Conservation (phyloP, 2,888 invertebrate species). For the Cosmia pyralina region DNA sequence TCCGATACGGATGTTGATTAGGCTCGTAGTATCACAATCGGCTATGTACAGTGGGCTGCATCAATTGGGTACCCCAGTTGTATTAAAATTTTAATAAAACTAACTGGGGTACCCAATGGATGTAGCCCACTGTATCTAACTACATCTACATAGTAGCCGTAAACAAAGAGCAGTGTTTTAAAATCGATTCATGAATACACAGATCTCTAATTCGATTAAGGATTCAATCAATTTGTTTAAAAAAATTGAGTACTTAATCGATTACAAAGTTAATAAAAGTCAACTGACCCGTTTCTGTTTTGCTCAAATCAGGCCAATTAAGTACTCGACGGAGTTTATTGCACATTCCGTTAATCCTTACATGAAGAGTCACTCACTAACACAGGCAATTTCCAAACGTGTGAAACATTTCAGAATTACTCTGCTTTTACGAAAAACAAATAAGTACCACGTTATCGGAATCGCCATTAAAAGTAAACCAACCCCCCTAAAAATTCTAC, state of each 20-base stretch:
- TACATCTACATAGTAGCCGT: not conserved
- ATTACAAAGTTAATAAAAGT: constrained; percentile 33
- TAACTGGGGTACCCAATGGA: no score
- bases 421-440: not conserved
- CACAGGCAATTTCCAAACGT: not conserved
- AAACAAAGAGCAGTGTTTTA: not conserved
- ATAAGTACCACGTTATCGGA: constrained; percentile 8
- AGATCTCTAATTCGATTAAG: constrained; percentile 18
- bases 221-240: constrained; percentile 22
- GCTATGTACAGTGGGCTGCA: no score
- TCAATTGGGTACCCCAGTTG: no score
- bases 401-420: constrained; percentile 17
- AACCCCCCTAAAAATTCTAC: constrained; percentile 25
- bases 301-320: constrained; percentile 26
- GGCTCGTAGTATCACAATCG: not conserved
- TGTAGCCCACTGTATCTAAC: no score
- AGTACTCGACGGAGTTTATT: constrained; percentile 28
- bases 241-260: constrained; percentile 13
- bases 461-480: constrained; percentile 22
- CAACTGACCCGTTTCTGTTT: constrained; percentile 28
- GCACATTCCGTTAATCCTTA: constrained; percentile 24
- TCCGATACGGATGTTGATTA: constrained; percentile 24
- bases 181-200: not conserved
- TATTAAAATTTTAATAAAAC: no score
- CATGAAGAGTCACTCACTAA: not conserved